Percentiles rank a stretch among this genome's conserved stretches.
These are phyloP conservation scores for Chaenocephalus aceratus DNA, from an alignment of 2,113 vertebrate genomes.

Conservation along the genomic window DNA sequence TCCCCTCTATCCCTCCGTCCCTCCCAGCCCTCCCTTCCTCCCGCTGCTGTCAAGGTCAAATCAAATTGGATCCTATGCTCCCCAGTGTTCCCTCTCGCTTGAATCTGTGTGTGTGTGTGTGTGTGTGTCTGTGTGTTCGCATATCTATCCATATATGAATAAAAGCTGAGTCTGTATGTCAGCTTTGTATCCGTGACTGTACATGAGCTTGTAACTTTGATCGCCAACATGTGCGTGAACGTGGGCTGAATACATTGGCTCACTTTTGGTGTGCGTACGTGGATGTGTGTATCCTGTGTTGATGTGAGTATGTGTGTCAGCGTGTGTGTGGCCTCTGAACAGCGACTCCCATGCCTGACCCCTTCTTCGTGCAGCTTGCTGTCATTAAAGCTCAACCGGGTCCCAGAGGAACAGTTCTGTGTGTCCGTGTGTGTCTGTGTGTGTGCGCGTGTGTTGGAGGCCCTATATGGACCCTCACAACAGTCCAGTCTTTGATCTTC, in stretches of 20 bases:
- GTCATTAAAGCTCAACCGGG: slow-evolving; percentile 55
- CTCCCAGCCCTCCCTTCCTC: slow-evolving; percentile 43
- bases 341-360: slow-evolving; percentile 56
- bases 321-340: slow-evolving; percentile 54
- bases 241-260: slow-evolving; percentile 56
- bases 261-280: slow-evolving; percentile 23
- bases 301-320: slow-evolving; percentile 19
- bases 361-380: slow-evolving; percentile 61
- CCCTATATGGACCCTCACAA: too few species aligned
- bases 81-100: slow-evolving; percentile 70
- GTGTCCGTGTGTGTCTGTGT: slow-evolving; percentile 21
- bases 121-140: slow-evolving; percentile 26
- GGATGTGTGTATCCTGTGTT: slow-evolving; percentile 28
- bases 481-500: slow-evolving; percentile 35
- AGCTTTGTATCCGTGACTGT: slow-evolving; percentile 39
- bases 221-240: slow-evolving; percentile 18
- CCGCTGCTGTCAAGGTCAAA: slow-evolving; percentile 90
- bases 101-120: slow-evolving; percentile 2
- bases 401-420: slow-evolving; percentile 41
- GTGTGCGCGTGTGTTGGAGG: slow-evolving; percentile 15
- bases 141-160: slow-evolving; percentile 41
- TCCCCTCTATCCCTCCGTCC: slow-evolving; percentile 52
- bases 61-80: slow-evolving; percentile 88
- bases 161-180: slow-evolving; percentile 42
- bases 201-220: slow-evolving; percentile 47